Conservation (phyloP, 2,888 invertebrate species). For the Oligia fasciuncula region DNA sequence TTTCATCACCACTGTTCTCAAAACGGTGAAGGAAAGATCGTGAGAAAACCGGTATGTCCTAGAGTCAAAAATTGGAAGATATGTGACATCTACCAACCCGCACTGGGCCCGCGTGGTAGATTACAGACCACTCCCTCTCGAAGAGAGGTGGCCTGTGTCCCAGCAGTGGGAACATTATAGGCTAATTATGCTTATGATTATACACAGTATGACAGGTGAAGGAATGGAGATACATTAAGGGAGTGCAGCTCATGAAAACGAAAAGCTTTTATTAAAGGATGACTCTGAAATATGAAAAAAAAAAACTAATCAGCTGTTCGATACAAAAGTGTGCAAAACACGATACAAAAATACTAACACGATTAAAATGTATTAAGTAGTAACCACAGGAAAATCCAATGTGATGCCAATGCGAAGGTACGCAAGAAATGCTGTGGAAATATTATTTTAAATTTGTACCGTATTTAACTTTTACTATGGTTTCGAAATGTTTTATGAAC, state of each 20-base stretch:
- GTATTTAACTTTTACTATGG: background rate
- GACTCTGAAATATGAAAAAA: background rate
- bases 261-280: background rate
- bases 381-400: background rate
- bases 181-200: background rate
- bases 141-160: background rate
- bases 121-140: too few relatives aligned
- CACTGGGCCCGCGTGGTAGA: too few relatives aligned
- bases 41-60: too few relatives aligned
- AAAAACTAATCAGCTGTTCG: background rate
- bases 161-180: background rate
- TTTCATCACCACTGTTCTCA: background rate
- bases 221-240: background rate
- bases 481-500: too few relatives aligned
- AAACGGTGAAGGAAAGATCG: background rate
- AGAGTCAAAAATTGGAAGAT: too few relatives aligned
- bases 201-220: background rate
- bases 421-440: background rate
- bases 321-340: too few relatives aligned
- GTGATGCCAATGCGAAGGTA: background rate
- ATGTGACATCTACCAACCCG: too few relatives aligned
- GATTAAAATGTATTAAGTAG: background rate
- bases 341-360: background rate
- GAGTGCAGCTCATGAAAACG: background rate
- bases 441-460: background rate